Base-by-base conservation (phyloP, 2,888 invertebrate species). In the Melolontha melolontha region DNA sequence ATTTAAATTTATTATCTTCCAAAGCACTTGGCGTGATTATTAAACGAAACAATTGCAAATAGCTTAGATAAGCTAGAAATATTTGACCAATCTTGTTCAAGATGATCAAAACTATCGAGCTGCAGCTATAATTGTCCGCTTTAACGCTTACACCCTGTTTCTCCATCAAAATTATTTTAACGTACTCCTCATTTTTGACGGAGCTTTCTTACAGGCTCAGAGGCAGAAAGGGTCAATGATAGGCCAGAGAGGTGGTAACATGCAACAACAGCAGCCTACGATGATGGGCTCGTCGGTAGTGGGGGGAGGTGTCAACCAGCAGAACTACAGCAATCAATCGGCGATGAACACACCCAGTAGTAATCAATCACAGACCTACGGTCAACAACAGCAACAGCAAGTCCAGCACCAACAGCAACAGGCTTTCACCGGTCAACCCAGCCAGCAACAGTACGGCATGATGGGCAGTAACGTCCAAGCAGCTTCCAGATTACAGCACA, bases 201-300 rank as follows among this genome's bases (percentile, higher is more conserved):
- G 11, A 49, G 14, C n/a, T 7, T 41, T 62, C 71, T 79, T 79
- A 54, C 84, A 87, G 87, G 86, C 85, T 6, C 59, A 62, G 88
- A 88, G 86, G 85, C 86, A 85, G 86, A 87, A 86, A 86, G 86
- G 87, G 84, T 86, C 83, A 86, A 86, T 81, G 85, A 86, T 83
- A 82, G 84, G 82, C 79, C 81, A 76, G 80, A 86, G 81, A 82
- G 87, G 79, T 86, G 87, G 84, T 83, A 83, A 81, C 74, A 63
- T 75, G 52, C 71, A 73, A 42, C 68, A 77, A 42, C 80, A 79
- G 67, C 78, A 78, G 55, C 79, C 78, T 27, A 11, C 39, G 2
- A 39, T 14, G 6, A 34, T 11, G 14, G 17, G 40, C 16, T 22
- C 49, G 49, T 5, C 22, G 8, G 22, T 49, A n/a, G 22, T 49